phyloP scores from a whole-genome alignment of 2,797 vertebrate genomes.

The Spinus olivaceus region DNA sequence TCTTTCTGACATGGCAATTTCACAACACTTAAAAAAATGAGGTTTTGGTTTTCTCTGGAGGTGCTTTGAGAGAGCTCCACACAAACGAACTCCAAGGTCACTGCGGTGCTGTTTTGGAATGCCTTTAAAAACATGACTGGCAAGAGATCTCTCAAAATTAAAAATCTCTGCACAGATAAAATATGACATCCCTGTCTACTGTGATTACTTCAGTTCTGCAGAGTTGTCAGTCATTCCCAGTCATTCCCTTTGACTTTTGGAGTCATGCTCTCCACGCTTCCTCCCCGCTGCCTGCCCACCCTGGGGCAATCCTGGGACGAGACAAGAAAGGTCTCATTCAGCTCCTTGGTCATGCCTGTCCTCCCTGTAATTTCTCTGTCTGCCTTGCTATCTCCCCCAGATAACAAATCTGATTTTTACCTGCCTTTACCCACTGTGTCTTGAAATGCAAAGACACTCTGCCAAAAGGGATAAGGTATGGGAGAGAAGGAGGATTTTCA shows the following conservation, averaged over 20 bases:
- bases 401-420: background rate
- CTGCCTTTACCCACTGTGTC: background rate
- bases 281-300: background rate
- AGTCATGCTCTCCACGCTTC: background rate
- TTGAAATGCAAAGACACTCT: background rate
- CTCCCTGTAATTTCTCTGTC: background rate
- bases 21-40: background rate
- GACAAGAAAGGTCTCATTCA: background rate
- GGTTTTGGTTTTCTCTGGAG: background rate
- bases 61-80: background rate
- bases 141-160: constrained; percentile 15
- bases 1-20: background rate
- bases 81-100: background rate
- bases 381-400: background rate
- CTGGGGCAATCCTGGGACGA: background rate
- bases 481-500: background rate
- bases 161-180: constrained; percentile 15
- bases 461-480: background rate
- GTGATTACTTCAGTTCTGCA: background rate
- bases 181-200: background rate
- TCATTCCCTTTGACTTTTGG: background rate
- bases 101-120: background rate
- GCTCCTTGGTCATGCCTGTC: background rate
- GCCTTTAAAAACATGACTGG: constrained; percentile 20
- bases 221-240: background rate